A percentile compares a stretch with the other conserved stretches of the same genome.
Evolutionary conservation across 2,113 vertebrate species (phyloP).

Genomic region (Neolamprologus tretocephalus): DNA sequence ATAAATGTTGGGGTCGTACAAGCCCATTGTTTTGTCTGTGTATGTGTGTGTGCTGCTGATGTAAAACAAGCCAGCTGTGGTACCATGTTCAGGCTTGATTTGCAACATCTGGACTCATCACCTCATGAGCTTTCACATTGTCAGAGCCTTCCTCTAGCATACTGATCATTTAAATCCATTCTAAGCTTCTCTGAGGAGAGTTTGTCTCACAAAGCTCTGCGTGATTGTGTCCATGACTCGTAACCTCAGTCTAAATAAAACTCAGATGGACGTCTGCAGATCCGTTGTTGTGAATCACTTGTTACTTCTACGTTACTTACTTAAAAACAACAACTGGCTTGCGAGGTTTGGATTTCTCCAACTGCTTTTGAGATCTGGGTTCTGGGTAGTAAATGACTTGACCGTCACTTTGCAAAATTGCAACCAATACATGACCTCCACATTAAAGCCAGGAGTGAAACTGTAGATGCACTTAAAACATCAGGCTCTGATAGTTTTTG

Average conservation of each 20-base stretch:
- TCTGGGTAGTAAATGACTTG: neutral
- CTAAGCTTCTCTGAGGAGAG: conserved; percentile 45
- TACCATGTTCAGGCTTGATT: conserved; percentile 21
- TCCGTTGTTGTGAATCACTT: conserved; percentile 10
- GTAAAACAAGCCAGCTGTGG: conserved; percentile 27
- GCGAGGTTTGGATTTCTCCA: conserved; percentile 2
- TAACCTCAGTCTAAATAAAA: conserved; percentile 16
- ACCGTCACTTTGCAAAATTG: neutral
- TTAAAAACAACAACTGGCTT: neutral
- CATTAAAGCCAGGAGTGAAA: neutral
- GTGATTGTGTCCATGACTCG: conserved; percentile 50
- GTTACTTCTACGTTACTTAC: neutral
- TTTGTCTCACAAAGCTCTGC: conserved; percentile 44
- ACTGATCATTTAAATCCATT: conserved; percentile 31
- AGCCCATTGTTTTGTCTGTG: neutral
- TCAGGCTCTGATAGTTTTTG: neutral
- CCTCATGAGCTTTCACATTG: conserved; percentile 27
- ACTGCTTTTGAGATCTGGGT: conserved; percentile 1
- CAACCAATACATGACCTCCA: neutral
- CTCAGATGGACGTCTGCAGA: conserved; percentile 39
- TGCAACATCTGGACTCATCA: conserved; percentile 48
- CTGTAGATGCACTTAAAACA: neutral
- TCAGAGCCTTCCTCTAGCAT: conserved; percentile 24
- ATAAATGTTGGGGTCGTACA: neutral
- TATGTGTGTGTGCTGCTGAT: neutral